These are phyloP conservation scores for Alloplasta piceator DNA, from an alignment of 2,888 invertebrate species.

Conservation along the genomic window DNA sequence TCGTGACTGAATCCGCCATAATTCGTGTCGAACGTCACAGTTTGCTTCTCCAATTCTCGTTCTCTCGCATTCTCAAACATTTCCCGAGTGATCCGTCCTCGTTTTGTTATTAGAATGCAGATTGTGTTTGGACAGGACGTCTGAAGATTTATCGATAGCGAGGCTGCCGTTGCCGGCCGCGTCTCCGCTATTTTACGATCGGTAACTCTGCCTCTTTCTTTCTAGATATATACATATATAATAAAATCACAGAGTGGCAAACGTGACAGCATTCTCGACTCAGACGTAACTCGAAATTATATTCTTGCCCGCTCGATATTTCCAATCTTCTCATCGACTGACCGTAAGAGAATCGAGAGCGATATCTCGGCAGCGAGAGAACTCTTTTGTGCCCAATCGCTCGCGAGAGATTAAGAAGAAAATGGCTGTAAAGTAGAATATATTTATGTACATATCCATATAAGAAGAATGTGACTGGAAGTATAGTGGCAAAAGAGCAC, in stretches of 20 bases:
- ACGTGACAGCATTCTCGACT: conserved; percentile 41
- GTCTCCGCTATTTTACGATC: conserved; percentile 55
- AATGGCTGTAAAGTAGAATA: conserved; percentile 21
- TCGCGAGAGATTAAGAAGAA: conserved; percentile 16
- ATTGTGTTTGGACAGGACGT: conserved; percentile 76
- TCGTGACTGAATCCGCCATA: neutral
- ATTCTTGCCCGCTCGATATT: conserved; percentile 44
- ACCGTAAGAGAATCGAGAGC: conserved; percentile 22
- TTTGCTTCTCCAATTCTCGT: neutral
- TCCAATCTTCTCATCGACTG: conserved; percentile 41
- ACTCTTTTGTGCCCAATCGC: conserved; percentile 7
- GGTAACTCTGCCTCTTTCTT: conserved; percentile 27
- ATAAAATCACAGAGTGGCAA: conserved; percentile 30
- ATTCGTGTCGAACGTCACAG: neutral
- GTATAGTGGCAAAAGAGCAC: conserved; percentile 19
- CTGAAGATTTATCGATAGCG: conserved; percentile 76
- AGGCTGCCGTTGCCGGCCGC: conserved; percentile 52
- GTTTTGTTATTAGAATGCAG: conserved; percentile 69
- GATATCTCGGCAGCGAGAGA: conserved; percentile 33
- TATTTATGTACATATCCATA: neutral
- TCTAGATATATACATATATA: conserved; percentile 19
- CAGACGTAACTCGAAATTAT: conserved; percentile 34
- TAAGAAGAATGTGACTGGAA: conserved; percentile 10
- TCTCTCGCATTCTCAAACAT: neutral
- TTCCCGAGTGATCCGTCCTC: conserved; percentile 28